A percentile compares a stretch with the other conserved stretches of the same genome.
Evolutionary conservation across 64 coral and sea anemone genomes (phyloP).

Genomic region (Pachyseris speciosa): DNA sequence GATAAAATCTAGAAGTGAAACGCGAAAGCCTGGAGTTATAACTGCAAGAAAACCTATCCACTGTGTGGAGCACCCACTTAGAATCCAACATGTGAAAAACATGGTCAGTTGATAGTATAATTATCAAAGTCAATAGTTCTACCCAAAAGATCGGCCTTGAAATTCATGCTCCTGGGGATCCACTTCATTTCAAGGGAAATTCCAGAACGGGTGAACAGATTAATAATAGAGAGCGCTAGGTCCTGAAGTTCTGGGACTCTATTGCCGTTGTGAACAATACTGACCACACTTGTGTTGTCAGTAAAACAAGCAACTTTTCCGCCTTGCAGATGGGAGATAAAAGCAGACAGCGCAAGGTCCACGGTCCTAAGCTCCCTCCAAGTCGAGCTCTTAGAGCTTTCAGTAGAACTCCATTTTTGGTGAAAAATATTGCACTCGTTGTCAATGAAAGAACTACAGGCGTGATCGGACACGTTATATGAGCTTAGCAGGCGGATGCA

Average conservation of each 20-base stretch:
- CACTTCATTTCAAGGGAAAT: conserved; percentile 35
- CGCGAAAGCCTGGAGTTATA: conserved; percentile 28
- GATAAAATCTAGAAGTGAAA: conserved; percentile 65
- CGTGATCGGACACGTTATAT: conserved; percentile 1
- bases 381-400: conserved; percentile 23
- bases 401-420: conserved; percentile 4
- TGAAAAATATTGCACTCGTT: no score
- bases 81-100: neutral
- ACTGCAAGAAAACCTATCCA: conserved; percentile 58
- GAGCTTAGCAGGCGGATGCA: neutral
- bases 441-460: no score
- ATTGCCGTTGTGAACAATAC: conserved; percentile 14
- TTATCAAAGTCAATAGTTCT: neutral
- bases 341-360: neutral
- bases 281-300: neutral
- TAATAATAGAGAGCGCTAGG: conserved; percentile 8
- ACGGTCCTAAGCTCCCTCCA: conserved; percentile 34
- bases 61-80: neutral
- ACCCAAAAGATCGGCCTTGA: conserved; percentile 2
- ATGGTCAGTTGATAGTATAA: no score
- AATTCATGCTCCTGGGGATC: conserved; percentile 1
- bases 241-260: conserved; percentile 16
- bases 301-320: conserved; percentile 13
- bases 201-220: neutral
- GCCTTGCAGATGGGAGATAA: neutral